Base-by-base conservation (phyloP, 2,888 invertebrate species). In the Neoaliturus tenellus region DNA sequence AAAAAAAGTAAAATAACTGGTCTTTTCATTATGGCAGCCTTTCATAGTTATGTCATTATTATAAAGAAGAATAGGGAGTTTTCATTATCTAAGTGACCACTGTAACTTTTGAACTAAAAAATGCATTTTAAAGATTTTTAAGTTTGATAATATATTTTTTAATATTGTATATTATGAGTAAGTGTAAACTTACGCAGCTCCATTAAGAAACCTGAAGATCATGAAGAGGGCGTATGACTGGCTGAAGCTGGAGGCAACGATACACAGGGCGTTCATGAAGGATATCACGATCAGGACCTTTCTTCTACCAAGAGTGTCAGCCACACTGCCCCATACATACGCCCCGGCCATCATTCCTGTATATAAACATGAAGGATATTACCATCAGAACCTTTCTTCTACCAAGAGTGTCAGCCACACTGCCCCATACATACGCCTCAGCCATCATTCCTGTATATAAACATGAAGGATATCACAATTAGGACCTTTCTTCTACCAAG, bases 151-250 rank as follows among this genome's bases (percentile, higher is more conserved):
- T n/a, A n/a, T n/a, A n/a, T n/a, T n/a, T n/a, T n/a, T n/a, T n/a
- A n/a, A n/a, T n/a, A n/a, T n/a, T n/a, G n/a, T n/a, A n/a, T n/a
- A n/a, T n/a, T n/a, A n/a, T n/a, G n/a, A n/a, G n/a, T n/a, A n/a
- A n/a, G n/a, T n/a, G n/a, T n/a, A n/a, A 87, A 95, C 97, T 96
- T 93, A 98, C 97, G 98, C 98, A 89, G 98, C 96, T 88, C 98
- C 98, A 90, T 98, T 98, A 89, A 98, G 93, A 90, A 98, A 97
- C 89, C 98, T 94, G 91, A 97, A 96, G 88, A 97, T 90, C 95
- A 98, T 96, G 92, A 98, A 98, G 88, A 96, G 93, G 92, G 95
- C 95, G 91, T 95, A 98, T 89, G 94, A 94, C 92, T 97, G 98
- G 89, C 96, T 95, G 92, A 97, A 96, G 90, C 97, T 97, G 84